phyloP scores from a whole-genome alignment of 2,888 invertebrate species.

The Aphodius granarius region DNA sequence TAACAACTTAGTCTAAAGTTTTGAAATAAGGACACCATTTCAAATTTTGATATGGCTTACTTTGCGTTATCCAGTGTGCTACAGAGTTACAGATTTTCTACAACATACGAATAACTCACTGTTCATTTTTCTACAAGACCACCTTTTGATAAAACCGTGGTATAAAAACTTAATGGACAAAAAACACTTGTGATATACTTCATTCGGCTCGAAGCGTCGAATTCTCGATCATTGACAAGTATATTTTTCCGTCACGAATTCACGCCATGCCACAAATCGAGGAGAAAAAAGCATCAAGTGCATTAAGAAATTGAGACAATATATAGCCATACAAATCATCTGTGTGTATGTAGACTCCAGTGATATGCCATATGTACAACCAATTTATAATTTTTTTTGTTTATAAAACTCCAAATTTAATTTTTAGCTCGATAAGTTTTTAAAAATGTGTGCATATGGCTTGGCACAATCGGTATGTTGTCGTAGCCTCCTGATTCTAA shows the following conservation, averaged over 20 bases:
- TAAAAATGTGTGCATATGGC: no score
- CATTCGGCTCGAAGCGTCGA: not conserved
- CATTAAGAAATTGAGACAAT: constrained; percentile 13
- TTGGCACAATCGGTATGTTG: no score
- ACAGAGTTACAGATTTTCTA: not conserved
- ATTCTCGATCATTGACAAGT: not conserved
- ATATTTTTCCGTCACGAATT: not conserved
- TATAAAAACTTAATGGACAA: not conserved
- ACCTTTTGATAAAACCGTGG: not conserved
- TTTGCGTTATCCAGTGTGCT: not conserved
- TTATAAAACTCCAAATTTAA: no score
- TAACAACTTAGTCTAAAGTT: no score
- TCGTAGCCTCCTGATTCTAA: not conserved
- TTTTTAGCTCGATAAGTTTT: no score
- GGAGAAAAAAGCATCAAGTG: constrained; percentile 14
- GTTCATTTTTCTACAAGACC: not conserved
- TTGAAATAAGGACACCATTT: no score
- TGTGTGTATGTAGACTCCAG: not conserved
- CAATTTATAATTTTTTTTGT: no score
- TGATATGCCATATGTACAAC: no score
- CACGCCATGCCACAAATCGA: not conserved
- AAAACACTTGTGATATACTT: not conserved
- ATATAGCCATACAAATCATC: constrained; percentile 6
- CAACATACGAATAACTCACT: not conserved
- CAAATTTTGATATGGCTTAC: no score